Evolutionary conservation across 2,888 invertebrate species (phyloP), one percentile per base, ranked within the genome.

Genomic region (Cephalotes varians): DNA sequence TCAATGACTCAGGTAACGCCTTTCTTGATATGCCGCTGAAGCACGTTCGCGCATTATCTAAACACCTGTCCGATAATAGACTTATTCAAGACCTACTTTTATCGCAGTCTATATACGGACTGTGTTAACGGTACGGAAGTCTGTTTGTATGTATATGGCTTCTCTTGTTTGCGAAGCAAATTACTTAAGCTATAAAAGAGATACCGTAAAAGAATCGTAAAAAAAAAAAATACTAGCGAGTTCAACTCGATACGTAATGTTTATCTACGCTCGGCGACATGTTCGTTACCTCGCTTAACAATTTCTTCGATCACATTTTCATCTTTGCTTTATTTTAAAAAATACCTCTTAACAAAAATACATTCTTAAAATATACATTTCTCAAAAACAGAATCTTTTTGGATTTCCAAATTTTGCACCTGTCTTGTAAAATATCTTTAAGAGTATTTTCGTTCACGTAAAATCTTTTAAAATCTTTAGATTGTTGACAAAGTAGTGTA

Each of bases 1-100:
- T 76, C 85, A 84, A 76, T 73, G 83, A 77, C 81, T 82, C 49
- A 34, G 34, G 40, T 64, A 74, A 82, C 56, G 44, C 54, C 56
- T 62, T 31, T 76, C 76, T 56, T 21, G 64, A 62, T 40, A 31
- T n/a, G 28, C n/a, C 10, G 21, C 40, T 7, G 28, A 60, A 21
- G n/a, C 47, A 25, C n/a, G 31, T 40, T 28, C 15, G 28, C 18
- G 25, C 7, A 18, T 81, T 77, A 74, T 82, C 49, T 51, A 34
- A 82, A 54, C 64, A 79, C 67, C 51, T 72, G 73, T 64, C 25
- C 6, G 77, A 58, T 77, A 81, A 79, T 60, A 67, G 67, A 67
- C 37, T 76, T 67, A 54, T 76, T 76, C 67, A 54, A 76, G 67
- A 67, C 67, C 51, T 40, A 76, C 37, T 67, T 76, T 40, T 51